Conservation (phyloP, 2,797 vertebrate species). For the Pseudochirops corinnae region DNA sequence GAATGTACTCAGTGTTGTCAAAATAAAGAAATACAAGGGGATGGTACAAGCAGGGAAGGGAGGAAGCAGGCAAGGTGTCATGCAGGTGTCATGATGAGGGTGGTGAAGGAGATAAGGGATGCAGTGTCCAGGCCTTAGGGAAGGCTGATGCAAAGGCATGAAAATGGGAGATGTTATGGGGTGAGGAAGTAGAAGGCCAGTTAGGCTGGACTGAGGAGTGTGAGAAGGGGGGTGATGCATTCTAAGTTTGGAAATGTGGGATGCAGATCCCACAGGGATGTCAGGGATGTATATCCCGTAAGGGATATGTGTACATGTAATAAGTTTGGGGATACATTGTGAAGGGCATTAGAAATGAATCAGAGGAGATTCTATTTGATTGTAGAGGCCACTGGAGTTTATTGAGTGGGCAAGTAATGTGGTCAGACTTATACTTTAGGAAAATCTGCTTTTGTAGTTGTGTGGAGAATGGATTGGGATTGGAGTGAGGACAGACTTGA, state of each 20-base stretch:
- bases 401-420: neutral
- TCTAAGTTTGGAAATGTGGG: neutral
- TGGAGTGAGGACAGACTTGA: neutral
- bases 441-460: neutral
- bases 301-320: neutral
- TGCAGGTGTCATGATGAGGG: neutral
- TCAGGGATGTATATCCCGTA: no score
- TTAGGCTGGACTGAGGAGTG: neutral
- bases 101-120: neutral
- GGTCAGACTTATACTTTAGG: neutral
- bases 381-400: neutral
- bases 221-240: neutral
- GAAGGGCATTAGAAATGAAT: neutral
- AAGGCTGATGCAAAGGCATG: neutral
- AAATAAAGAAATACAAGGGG: neutral
- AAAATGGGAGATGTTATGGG: neutral
- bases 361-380: neutral
- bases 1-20: neutral
- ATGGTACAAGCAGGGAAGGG: neutral
- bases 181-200: neutral
- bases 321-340: neutral
- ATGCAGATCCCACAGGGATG: neutral
- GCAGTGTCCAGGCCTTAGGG: neutral
- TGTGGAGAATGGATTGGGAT: neutral
- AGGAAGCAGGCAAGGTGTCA: neutral